Conservation (phyloP, 2,797 vertebrate genomes). For the Eremophila alpestris region DNA sequence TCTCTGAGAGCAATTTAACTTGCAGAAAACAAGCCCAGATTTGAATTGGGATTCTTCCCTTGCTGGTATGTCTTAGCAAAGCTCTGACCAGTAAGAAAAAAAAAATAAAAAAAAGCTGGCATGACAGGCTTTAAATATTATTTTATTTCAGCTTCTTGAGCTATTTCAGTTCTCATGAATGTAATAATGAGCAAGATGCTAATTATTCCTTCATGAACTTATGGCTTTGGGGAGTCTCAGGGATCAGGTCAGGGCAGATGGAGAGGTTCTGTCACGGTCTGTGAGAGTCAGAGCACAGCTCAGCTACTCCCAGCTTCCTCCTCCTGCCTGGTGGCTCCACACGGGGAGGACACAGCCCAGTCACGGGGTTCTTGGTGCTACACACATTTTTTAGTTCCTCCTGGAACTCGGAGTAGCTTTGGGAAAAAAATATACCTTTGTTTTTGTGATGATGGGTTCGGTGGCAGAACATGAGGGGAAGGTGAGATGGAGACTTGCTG, state of each 20-base stretch:
- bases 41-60: neutral
- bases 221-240: neutral
- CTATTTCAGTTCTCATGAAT: neutral
- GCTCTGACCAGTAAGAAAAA: neutral
- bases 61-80: neutral
- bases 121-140: neutral
- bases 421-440: neutral
- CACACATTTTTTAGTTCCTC: neutral
- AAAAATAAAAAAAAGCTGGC: neutral
- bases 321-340: neutral
- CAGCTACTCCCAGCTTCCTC: neutral
- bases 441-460: neutral
- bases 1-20: neutral
- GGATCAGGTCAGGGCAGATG: neutral
- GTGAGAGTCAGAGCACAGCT: neutral
- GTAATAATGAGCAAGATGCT: neutral
- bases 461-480: neutral
- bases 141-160: neutral
- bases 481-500: neutral
- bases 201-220: neutral
- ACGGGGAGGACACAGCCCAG: neutral
- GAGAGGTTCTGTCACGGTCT: fast-evolving
- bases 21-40: neutral
- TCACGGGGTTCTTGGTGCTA: fast-evolving
- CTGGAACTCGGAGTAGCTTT: neutral